Evolutionary conservation across 2,113 vertebrate genomes (phyloP), one percentile per base, ranked within the genome.

Genomic region (Gasterosteus aculeatus): DNA sequence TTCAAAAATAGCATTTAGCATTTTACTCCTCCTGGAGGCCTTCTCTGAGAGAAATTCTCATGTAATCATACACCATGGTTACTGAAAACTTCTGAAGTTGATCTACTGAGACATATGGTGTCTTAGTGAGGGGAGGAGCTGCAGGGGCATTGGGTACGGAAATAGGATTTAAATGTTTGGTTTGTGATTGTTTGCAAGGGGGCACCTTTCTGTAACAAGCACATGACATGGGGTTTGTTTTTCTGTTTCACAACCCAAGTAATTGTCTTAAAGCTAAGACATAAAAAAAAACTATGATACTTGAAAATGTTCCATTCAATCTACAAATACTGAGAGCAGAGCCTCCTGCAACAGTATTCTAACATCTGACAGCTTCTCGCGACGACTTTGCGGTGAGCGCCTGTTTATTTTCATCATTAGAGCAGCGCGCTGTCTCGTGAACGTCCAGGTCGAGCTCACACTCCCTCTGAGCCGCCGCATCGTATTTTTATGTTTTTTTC

Each of bases 1-100:
- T 97, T 97, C 95, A 94, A 96, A 97, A 97, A 96, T 93, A 94
- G 95, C 95, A 94, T 96, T 95, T 96, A 92, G 94, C 93, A 93
- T 96, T 95, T 96, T 95, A 93, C 70, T 82, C 93, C 95, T 95
- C 93, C 92, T 95, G 95, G 94, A 96, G 90, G 91, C 95, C 95
- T 93, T 94, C 93, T 95, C 94, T 93, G 93, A 91, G 90, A 94
- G 80, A 93, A 93, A 93, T 94, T 92, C 93, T 93, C 92, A 86
- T 90, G 94, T 94, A 94, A 94, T 93, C 90, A 90, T 87, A 95
- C 92, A 94, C 93, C 92, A 19, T 4, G 89, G 85, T 88, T 79
- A 77, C 87, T 72, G 87, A 93, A 94, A 92, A 93, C 88, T 83
- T 86, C 90, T 92, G 85, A 91, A 92, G 92, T 91, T 93, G 93